Percentiles rank a stretch among this genome's conserved stretches.
Evolutionary conservation across 2,113 vertebrate species (phyloP).

Genomic region (Malaclemys terrapin): DNA sequence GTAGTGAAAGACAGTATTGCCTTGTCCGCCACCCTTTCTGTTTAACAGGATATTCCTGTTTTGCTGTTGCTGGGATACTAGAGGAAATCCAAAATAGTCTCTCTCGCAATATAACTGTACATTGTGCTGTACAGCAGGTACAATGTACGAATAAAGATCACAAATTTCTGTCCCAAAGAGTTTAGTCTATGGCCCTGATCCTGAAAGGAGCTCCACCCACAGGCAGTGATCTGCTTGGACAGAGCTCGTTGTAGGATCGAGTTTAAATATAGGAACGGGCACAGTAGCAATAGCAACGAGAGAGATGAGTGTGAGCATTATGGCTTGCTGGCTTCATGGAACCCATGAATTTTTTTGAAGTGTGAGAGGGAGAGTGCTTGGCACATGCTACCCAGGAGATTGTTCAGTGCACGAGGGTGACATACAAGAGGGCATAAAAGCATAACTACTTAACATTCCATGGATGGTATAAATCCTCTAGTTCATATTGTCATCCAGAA

Average conservation of each 20-base stretch:
- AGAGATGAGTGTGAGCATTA: neutral
- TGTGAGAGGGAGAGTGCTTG: neutral
- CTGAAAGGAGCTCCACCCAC: neutral
- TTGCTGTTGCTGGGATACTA: neutral
- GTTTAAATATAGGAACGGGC: neutral
- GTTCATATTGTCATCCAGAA: neutral
- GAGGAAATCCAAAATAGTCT: neutral
- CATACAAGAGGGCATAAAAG: neutral
- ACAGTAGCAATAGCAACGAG: neutral
- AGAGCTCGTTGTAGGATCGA: neutral
- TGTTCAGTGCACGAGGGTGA: neutral
- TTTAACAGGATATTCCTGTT: neutral
- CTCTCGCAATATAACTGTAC: neutral
- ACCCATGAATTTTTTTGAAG: neutral
- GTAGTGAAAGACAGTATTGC: neutral
- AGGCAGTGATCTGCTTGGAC: neutral
- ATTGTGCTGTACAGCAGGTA: neutral
- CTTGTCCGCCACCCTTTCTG: neutral
- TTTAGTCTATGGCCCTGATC: neutral
- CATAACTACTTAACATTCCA: neutral
- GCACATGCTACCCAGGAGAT: neutral
- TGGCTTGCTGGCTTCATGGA: neutral
- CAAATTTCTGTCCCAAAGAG: neutral
- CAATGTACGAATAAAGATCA: neutral
- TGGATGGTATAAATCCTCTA: neutral